Conservation (phyloP, 1,140 invertebrate species). For the Drosophila arizonae region DNA sequence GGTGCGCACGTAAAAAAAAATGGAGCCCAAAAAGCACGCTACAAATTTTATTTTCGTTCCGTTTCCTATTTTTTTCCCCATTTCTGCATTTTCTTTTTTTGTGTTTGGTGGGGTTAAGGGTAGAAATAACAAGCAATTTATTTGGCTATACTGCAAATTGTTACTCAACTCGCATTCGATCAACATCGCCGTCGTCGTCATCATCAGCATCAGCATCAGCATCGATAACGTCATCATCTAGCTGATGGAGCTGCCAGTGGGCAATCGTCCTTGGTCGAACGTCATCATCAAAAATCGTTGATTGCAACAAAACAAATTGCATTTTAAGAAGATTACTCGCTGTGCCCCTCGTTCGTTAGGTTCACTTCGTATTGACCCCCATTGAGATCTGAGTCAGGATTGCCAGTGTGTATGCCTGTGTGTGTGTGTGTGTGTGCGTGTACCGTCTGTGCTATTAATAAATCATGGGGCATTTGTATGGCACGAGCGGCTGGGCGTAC, state of each 20-base stretch:
- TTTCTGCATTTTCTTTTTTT: background rate
- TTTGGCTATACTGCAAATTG: conserved; percentile 78
- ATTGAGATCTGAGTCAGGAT: conserved; percentile 15
- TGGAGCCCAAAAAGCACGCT: conserved; percentile 52
- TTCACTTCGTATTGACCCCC: conserved; percentile 22
- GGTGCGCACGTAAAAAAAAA: conserved; percentile 64
- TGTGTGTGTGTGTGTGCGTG: conserved; percentile 9
- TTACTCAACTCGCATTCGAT: conserved; percentile 77
- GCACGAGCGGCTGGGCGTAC: conserved; percentile 10
- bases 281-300: conserved; percentile 80
- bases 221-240: conserved; percentile 2
- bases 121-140: conserved; percentile 78
- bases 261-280: conserved; percentile 19
- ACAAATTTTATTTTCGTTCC: conserved; percentile 73
- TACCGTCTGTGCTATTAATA: conserved; percentile 59
- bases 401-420: conserved; percentile 12
- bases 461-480: conserved; percentile 68
- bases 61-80: conserved; percentile 23
- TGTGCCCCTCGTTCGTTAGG: conserved; percentile 19
- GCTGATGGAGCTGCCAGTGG: background rate
- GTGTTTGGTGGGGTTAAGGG: conserved; percentile 28
- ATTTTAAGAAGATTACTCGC: conserved; percentile 77
- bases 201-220: conserved; percentile 15
- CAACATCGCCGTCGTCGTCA: conserved; percentile 53
- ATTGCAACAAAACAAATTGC: conserved; percentile 81